Conservation (phyloP, 2,113 vertebrate species). For the Erpornis zantholeuca region DNA sequence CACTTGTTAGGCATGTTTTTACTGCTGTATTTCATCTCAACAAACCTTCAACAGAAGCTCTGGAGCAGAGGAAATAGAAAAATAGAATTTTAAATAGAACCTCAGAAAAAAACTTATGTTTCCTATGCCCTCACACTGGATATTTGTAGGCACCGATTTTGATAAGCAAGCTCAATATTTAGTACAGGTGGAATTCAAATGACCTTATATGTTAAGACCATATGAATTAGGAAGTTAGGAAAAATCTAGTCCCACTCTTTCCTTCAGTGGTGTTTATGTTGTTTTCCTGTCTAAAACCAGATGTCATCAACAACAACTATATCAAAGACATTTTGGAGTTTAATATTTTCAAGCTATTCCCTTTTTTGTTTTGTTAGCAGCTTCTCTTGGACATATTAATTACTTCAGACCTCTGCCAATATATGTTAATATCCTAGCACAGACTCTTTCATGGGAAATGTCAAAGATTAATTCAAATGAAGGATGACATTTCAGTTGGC, state of each 20-base stretch:
- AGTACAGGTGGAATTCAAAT: neutral
- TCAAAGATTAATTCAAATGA: constrained; percentile 31
- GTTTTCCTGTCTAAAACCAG: neutral
- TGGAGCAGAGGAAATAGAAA: neutral
- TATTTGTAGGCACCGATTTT: neutral
- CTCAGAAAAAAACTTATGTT: neutral
- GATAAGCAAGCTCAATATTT: neutral
- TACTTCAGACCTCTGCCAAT: constrained; percentile 11
- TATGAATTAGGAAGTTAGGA: neutral
- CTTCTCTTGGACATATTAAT: constrained; percentile 30
- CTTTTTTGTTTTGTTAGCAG: constrained; percentile 48
- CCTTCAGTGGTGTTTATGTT: neutral
- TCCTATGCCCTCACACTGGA: neutral
- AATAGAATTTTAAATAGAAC: neutral
- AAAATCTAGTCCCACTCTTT: neutral
- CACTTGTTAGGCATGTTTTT: neutral
- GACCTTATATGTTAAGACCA: neutral
- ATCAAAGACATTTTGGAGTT: constrained; percentile 21
- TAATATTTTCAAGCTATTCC: constrained; percentile 29
- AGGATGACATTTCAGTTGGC: constrained; percentile 8
- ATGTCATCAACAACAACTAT: neutral
- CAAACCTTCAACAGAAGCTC: neutral
- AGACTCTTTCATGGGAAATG: constrained; percentile 26
- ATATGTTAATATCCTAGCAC: neutral
- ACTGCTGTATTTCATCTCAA: neutral